Base-by-base conservation (phyloP, 2,113 vertebrate genomes). In the Holacanthus passer region DNA sequence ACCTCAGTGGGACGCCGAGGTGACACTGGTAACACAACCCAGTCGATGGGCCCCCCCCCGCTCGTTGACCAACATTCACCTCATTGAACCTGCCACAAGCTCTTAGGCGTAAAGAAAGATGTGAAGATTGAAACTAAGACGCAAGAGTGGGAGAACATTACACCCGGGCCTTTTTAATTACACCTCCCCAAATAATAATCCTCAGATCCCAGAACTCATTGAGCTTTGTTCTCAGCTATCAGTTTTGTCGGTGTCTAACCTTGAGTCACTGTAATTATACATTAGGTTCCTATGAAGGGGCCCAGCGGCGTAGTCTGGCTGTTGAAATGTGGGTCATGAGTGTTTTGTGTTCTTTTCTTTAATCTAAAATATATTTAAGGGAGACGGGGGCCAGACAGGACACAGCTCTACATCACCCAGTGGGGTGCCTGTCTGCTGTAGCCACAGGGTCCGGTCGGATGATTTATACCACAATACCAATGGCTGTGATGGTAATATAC, bases 321-420 rank as follows among this genome's bases (percentile, higher is more conserved):
- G 79, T 63, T 76, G 59, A 87, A 90, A 92, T 90, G 86, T 90
- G 89, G 88, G 89, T 91, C 87, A 67, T 73, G 73, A 79, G 77
- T 81, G 85, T 87, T 88, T 87, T 91, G 81, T 93, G 88, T 89
- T 91, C 52, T 79, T 94, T 92, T 83, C 69, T 88, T 88, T 85
- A 88, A 92, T 94, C 86, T 90, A 87, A 95, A 93, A 85, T 85
- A 85, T 88, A 91, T 89, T 92, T 91, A 93, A 92, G 91, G 69
- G 74, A 90, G 87, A 91, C 70, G 68, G 74, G 83, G 85, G 74
- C 79, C 87, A 77, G 73, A 82, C 83, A 84, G 88, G 85, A 88
- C 89, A 79, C 77, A 53, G 79, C 93, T 90, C 87, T 93, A 80
- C 81, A 92, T 90, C 89, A 92, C 86, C 79, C 76, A 81, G 45